A percentile compares a stretch with the other conserved stretches of the same genome.
Conservation (phyloP, 2,113 vertebrate species). For the Microcebus ravelobensis region DNA sequence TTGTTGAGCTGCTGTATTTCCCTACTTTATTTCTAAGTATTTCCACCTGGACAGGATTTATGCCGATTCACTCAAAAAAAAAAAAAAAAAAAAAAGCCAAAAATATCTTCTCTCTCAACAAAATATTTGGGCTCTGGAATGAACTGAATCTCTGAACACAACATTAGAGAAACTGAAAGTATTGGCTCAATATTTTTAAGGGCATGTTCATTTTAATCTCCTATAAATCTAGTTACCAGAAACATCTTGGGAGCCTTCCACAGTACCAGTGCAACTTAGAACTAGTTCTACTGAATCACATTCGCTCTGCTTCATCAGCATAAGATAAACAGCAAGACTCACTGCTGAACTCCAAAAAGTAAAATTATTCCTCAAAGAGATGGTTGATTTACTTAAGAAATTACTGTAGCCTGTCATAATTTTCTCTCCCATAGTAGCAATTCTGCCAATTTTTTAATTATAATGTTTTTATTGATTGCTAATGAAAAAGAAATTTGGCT, state of each 20-base stretch:
- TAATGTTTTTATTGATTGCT: slow-evolving; percentile 62
- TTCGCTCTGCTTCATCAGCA: neutral
- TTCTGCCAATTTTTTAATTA: slow-evolving; percentile 57
- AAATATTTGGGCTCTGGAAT: neutral
- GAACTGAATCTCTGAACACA: slow-evolving; percentile 45
- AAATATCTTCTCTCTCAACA: slow-evolving; percentile 15
- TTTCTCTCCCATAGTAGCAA: slow-evolving; percentile 60
- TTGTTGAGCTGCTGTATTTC: slow-evolving; percentile 35
- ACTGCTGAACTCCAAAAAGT: neutral
- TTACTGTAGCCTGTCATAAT: slow-evolving; percentile 49
- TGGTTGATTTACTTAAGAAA: slow-evolving; percentile 61
- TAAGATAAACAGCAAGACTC: slow-evolving; percentile 11
- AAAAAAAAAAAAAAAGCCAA: neutral
- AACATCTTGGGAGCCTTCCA: slow-evolving; percentile 69
- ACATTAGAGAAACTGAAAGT: slow-evolving; percentile 16
- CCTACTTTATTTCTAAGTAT: neutral
- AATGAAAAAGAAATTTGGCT: slow-evolving; percentile 64
- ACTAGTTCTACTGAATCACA: neutral
- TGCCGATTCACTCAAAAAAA: neutral
- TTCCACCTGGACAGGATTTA: slow-evolving; percentile 22
- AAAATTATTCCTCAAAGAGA: slow-evolving; percentile 34
- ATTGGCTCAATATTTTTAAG: neutral
- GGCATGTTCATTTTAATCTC: slow-evolving; percentile 65
- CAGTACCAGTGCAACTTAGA: slow-evolving; percentile 2
- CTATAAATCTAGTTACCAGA: slow-evolving; percentile 66